These are phyloP conservation scores for Lasioglossum oenotherae DNA, from an alignment of 2,888 invertebrate genomes.

Conservation along the genomic window DNA sequence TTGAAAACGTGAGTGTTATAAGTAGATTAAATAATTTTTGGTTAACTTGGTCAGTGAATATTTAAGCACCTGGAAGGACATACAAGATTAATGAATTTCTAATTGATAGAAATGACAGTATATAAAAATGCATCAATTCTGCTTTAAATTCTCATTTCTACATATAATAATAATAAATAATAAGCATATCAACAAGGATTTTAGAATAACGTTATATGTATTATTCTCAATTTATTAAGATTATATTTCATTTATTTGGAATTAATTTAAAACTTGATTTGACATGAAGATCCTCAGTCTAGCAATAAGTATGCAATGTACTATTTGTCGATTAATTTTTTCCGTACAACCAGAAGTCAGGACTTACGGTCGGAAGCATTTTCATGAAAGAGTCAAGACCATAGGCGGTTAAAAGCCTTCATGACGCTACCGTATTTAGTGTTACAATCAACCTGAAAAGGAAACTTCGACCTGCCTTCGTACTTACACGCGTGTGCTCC, in stretches of 20 bases:
- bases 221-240: background rate
- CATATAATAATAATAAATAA: background rate
- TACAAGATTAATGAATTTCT: background rate
- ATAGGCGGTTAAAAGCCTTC: background rate
- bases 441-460: slow-evolving; percentile 25
- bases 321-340: background rate
- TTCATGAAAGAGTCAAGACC: slow-evolving; percentile 8
- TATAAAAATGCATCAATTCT: too few species aligned
- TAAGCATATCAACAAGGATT: background rate
- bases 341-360: background rate
- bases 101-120: background rate
- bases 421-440: slow-evolving; percentile 4
- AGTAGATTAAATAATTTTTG: too few species aligned
- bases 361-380: background rate
- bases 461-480: slow-evolving; percentile 20
- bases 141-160: background rate
- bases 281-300: too few species aligned
- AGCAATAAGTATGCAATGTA: background rate
- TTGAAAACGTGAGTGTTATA: too few species aligned
- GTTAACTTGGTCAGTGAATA: too few species aligned
- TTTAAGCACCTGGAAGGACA: background rate
- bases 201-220: background rate
- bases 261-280: too few species aligned
- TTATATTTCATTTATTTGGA: background rate
- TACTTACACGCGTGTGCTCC: background rate